Evolutionary conservation across 2,888 invertebrate genomes (phyloP).

Genomic region (Miltochrista miniata): DNA sequence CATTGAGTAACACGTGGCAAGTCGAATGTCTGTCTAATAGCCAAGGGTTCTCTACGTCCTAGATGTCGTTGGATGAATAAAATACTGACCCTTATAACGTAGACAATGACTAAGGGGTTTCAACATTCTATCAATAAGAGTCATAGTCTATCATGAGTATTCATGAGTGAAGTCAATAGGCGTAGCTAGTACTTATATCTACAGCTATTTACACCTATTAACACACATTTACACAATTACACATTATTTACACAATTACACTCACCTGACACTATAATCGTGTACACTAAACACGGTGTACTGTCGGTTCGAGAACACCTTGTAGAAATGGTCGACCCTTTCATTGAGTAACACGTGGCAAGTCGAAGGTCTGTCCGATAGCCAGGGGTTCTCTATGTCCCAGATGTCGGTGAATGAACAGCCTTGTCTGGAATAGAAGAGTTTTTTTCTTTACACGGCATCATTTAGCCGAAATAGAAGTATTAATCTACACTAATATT

Average conservation of each 20-base stretch:
- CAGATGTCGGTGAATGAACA: conserved; percentile 67
- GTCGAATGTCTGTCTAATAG: conserved; percentile 30
- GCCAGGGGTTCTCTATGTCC: conserved; percentile 53
- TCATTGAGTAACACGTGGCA: conserved; percentile 56
- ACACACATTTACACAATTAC: too few relatives aligned
- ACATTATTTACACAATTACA: too few relatives aligned
- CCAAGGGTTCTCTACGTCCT: conserved; percentile 57
- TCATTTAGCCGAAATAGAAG: too few relatives aligned
- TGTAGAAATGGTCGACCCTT: conserved; percentile 62
- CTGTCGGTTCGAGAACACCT: conserved; percentile 57
- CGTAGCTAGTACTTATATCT: too few relatives aligned
- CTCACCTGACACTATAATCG: conserved; percentile 66
- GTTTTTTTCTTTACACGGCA: too few relatives aligned
- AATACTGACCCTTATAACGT: too few relatives aligned
- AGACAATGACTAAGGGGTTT: too few relatives aligned
- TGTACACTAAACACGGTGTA: conserved; percentile 68
- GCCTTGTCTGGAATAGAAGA: conserved; percentile 50
- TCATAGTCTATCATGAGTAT: too few relatives aligned
- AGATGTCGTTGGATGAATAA: conserved; percentile 63
- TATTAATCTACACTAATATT: too few relatives aligned
- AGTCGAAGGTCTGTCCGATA: conserved; percentile 31
- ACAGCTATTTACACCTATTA: too few relatives aligned
- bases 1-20: conserved; percentile 55
- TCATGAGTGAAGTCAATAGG: too few relatives aligned
- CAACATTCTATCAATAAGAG: too few relatives aligned